phyloP scores from a whole-genome alignment of 2,888 invertebrate genomes.

The Ormyrus pomaceus region DNA sequence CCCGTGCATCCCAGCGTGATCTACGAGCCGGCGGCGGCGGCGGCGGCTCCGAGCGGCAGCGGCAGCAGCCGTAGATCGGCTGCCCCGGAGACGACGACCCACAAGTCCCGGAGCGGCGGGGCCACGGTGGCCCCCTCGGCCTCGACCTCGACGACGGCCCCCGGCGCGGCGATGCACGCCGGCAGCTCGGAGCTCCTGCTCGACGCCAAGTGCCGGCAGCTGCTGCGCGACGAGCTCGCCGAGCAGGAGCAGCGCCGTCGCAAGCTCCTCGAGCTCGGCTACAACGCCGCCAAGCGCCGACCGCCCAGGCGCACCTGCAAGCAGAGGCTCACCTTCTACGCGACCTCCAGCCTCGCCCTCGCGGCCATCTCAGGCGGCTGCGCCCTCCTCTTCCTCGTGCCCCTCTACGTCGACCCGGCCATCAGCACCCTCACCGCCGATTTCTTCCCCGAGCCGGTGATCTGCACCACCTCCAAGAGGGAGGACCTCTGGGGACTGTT shows the following conservation, averaged over 20 bases:
- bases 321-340: conserved; percentile 84
- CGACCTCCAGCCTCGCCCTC: conserved; percentile 83
- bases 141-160: conserved; percentile 35
- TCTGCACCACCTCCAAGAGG: conserved; percentile 83
- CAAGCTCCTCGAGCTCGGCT: conserved; percentile 74
- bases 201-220: conserved; percentile 81
- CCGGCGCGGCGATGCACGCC: conserved; percentile 79
- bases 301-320: conserved; percentile 79
- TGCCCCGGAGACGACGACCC: background rate
- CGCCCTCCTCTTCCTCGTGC: conserved; percentile 84
- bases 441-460: conserved; percentile 85
- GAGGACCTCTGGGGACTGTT: conserved; percentile 85
- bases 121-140: conserved; percentile 37
- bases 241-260: conserved; percentile 73
- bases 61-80: background rate
- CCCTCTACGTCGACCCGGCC: conserved; percentile 84
- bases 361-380: conserved; percentile 85
- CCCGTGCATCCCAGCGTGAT: conserved; percentile 17
- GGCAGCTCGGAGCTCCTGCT: conserved; percentile 87
- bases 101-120: conserved; percentile 11
- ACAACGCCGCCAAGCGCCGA: conserved; percentile 78
- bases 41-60: background rate
- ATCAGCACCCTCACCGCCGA: conserved; percentile 84
- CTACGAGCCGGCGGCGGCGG: conserved; percentile 3
- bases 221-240: conserved; percentile 64